Base-by-base conservation (phyloP, 2,113 vertebrate genomes). In the Notothenia rossii region DNA sequence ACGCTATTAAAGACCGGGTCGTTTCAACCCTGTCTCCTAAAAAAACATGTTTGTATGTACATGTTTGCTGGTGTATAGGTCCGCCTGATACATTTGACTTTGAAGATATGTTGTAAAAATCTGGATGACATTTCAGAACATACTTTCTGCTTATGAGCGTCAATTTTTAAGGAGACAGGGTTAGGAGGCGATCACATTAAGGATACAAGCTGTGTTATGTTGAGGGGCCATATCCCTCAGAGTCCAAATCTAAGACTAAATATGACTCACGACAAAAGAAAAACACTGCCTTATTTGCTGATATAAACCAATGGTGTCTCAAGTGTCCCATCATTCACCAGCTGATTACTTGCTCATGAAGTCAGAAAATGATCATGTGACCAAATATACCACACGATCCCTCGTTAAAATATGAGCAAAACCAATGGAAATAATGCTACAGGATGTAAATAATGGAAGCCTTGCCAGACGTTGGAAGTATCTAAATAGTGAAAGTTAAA, bases 371-470 rank as follows among this genome's bases (percentile, higher is more conserved):
- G 2, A 51, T 33, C 10, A 40, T 22, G 20, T 63, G 67, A 70
- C 77, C 83, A 72, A 75, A 86, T 51, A 49, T 11, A 56, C 33
- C 43, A 25, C 8, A 1, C 20, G 48, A n/a, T 72, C 20, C 4
- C 33, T 18, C 22, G 40, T 66, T 15, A 45, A 50, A 43, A 49
- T 60, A 76, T 43, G 10, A 74, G 46, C 25, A 49, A 59, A 76
- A 78, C 14, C 73, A 62, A 71, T 72, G 20, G 49, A 48, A 45
- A 5, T 11, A 51, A 65, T 46, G 14, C 54, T 68, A 20, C 48
- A 48, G 56, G 69, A 66, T 83, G 77, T 90, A 76, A 85, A 85
- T 79, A 81, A 62, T 65, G 18, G 36, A 40, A 40, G 36, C 7
- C 36, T 40, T 40, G 36, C 36, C 36, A 40, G 36, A 40, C 36